Evolutionary conservation across 1,140 invertebrate genomes (phyloP), one percentile per base, ranked within the genome.

Genomic region (Drosophila micromelanica): DNA sequence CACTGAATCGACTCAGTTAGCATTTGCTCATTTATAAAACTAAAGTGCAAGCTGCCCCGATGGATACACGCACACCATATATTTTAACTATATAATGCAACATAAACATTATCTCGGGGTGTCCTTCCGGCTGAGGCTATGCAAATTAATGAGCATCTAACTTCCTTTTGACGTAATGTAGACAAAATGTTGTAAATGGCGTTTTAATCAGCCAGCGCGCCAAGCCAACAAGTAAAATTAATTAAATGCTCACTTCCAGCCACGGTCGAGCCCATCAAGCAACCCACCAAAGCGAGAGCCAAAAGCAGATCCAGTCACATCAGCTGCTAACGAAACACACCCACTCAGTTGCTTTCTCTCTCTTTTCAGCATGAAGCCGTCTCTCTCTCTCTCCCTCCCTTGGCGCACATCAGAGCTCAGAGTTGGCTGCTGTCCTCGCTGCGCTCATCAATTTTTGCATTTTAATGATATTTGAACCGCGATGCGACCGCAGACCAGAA

Each of bases 401-500:
- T 27, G 32, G 17, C 32, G 17, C 42, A 8, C 49, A 54, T 23
- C 69, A 37, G 20, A 65, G 46, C 61, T 59, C 68, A 64, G 38
- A 67, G 45, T 45, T 72, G 35, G 37, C 49, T 52, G 48, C 54
- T 38, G 40, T 59, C 46, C 45, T 37, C 40, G 55, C 56, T 43
- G 64, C 55, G 63, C 61, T 78, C 82, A 80, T 87, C 72, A 79
- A 87, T 87, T 87, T 86, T 89, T 87, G 82, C 78, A 87, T 87
- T 82, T 87, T 87, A 87, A 89, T 89, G 78, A 87, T 86, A 73
- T 87, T 86, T 79, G 78, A 86, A 76, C 78, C 82, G 57, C 71
- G 71, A 46, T 87, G 63, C 68, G 64, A 65, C 57, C 71, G 63
- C 46, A 45, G 17, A 20, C 38, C 30, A 46, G 17, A 27, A 15